Evolutionary conservation across 2,888 invertebrate genomes (phyloP).

Genomic region (Argyra leucocephala): DNA sequence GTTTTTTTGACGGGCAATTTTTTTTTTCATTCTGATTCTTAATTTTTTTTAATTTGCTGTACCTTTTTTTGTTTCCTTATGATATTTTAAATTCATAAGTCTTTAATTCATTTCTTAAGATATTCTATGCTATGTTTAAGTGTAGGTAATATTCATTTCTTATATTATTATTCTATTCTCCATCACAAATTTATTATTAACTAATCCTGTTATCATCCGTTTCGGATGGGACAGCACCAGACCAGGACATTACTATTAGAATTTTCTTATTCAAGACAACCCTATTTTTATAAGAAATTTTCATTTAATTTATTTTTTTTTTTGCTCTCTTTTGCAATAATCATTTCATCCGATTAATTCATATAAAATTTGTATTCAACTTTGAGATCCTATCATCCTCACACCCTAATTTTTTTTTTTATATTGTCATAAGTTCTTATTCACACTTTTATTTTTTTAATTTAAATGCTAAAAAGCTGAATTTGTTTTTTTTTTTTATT

Average conservation of each 20-base stretch:
- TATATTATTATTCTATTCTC: neutral
- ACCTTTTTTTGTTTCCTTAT: neutral
- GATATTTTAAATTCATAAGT: neutral
- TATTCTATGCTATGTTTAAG: neutral
- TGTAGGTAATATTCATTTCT: neutral
- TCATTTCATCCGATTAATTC: conserved; percentile 2
- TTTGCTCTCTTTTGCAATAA: too few species aligned
- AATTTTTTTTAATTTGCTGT: neutral
- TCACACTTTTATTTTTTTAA: neutral
- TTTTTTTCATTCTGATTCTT: neutral
- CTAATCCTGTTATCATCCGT: too few species aligned
- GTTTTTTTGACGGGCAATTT: neutral
- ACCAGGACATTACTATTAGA: too few species aligned
- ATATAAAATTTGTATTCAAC: conserved; percentile 1
- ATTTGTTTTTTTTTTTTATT: neutral
- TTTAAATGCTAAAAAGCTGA: conserved; percentile 1
- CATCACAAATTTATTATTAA: neutral
- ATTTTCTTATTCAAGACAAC: too few species aligned
- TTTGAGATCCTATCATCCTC: too few species aligned
- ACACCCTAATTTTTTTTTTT: neutral
- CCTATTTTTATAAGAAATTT: too few species aligned
- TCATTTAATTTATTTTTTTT: too few species aligned
- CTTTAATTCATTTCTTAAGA: neutral
- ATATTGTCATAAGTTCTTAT: neutral
- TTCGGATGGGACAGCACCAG: too few species aligned